phyloP scores from a whole-genome alignment of 2,797 vertebrate genomes.

The Gadopsis bispinosus region DNA sequence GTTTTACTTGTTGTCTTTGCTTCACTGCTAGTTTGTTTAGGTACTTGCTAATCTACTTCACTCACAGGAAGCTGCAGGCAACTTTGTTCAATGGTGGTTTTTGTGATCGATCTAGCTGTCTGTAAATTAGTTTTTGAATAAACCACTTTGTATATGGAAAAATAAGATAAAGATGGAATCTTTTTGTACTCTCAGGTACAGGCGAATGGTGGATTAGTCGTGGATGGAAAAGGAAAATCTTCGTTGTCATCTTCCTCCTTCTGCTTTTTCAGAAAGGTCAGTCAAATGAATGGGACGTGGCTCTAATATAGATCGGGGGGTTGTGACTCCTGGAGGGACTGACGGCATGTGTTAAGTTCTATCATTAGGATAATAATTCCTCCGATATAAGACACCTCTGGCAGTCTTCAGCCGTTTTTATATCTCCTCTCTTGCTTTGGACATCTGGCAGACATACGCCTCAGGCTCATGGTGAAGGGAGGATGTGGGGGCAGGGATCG shows the following conservation, averaged over 20 bases:
- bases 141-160: not conserved
- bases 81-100: too few relatives aligned
- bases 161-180: not conserved
- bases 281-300: conserved; percentile 55
- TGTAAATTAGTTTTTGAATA: not conserved
- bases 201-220: not conserved
- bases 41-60: too few relatives aligned
- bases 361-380: conserved; percentile 81
- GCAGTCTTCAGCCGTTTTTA: conserved; percentile 67
- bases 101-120: not conserved
- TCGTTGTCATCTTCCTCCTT: conserved; percentile 17
- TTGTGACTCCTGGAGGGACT: conserved; percentile 66
- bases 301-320: conserved; percentile 53
- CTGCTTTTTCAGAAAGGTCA: conserved; percentile 45
- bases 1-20: too few relatives aligned
- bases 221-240: conserved; percentile 41
- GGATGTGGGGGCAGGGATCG: conserved; percentile 76
- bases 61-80: too few relatives aligned
- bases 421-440: conserved; percentile 60
- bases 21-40: too few relatives aligned
- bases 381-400: conserved; percentile 80
- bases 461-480: conserved; percentile 52
- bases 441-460: conserved; percentile 86
- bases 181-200: conserved; percentile 20
- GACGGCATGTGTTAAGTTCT: conserved; percentile 78